Conservation (phyloP, 1,140 invertebrate genomes). For the Micrasema minimum region DNA sequence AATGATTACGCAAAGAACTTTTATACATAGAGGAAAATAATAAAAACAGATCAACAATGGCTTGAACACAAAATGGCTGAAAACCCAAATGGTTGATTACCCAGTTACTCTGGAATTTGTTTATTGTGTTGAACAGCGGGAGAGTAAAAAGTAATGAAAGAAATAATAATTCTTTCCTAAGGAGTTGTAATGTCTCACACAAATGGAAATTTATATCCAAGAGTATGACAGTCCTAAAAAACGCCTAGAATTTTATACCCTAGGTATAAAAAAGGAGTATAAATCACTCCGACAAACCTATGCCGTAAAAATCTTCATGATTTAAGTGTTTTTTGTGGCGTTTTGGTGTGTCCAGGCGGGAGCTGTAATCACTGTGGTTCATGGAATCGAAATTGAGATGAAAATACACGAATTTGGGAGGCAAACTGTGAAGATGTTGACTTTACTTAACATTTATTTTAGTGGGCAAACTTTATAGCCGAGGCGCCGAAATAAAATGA, state of each 20-base stretch:
- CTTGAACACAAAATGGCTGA: not conserved
- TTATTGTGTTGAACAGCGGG: slow-evolving; percentile 16
- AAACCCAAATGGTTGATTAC: not conserved
- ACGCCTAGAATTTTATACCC: slow-evolving; percentile 1
- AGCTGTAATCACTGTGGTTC: too few species aligned
- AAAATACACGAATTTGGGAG: too few species aligned
- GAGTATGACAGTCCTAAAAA: not conserved
- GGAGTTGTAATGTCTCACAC: not conserved
- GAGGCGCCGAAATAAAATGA: too few species aligned
- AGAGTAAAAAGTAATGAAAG: slow-evolving; percentile 1
- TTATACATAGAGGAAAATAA: too few species aligned
- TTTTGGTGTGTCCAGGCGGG: too few species aligned
- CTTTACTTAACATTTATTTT: too few species aligned
- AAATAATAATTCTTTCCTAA: not conserved
- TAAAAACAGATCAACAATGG: too few species aligned
- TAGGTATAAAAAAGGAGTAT: not conserved
- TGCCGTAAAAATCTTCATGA: not conserved
- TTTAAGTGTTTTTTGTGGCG: slow-evolving; percentile 4
- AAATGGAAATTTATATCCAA: slow-evolving; percentile 8
- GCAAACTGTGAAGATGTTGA: too few species aligned
- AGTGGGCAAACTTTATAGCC: too few species aligned
- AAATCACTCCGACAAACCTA: not conserved
- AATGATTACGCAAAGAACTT: too few species aligned
- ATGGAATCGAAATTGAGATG: too few species aligned
- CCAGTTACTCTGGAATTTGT: not conserved